phyloP scores from a whole-genome alignment of 2,888 invertebrate species.

The Clusia tigrina region DNA sequence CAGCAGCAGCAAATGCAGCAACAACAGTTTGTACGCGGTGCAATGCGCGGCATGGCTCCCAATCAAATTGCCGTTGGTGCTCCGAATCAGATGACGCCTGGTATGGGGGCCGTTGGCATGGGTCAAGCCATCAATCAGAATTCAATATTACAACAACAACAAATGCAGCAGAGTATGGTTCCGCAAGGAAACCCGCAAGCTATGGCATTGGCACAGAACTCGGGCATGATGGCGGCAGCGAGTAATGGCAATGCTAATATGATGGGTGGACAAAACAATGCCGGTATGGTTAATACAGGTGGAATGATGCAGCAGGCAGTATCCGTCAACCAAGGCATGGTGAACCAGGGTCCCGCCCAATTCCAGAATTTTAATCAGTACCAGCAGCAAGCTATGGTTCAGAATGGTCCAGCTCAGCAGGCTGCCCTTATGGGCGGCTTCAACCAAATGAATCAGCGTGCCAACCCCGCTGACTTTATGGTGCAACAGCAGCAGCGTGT shows the following conservation, averaged over 20 bases:
- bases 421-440: conserved; percentile 59
- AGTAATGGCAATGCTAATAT: conserved; percentile 35
- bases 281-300: conserved; percentile 43
- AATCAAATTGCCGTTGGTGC: conserved; percentile 62
- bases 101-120: conserved; percentile 66
- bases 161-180: conserved; percentile 45
- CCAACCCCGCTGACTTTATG: conserved; percentile 60
- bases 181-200: conserved; percentile 40
- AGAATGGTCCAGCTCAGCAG: conserved; percentile 62
- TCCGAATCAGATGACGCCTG: conserved; percentile 61
- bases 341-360: conserved; percentile 65
- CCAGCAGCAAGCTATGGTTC: conserved; percentile 54
- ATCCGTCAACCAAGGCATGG: conserved; percentile 51
- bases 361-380: conserved; percentile 71
- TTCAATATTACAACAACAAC: conserved; percentile 54
- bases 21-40: conserved; percentile 60
- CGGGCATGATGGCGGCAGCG: conserved; percentile 54
- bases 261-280: conserved; percentile 45
- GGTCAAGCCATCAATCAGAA: conserved; percentile 62
- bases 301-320: conserved; percentile 59
- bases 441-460: conserved; percentile 63
- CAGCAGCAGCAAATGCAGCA: conserved; percentile 51
- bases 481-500: conserved; percentile 49
- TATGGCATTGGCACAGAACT: conserved; percentile 50
- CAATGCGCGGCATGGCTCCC: conserved; percentile 60